phyloP scores from a whole-genome alignment of 2,888 invertebrate genomes.

The Aethes cnicana region DNA sequence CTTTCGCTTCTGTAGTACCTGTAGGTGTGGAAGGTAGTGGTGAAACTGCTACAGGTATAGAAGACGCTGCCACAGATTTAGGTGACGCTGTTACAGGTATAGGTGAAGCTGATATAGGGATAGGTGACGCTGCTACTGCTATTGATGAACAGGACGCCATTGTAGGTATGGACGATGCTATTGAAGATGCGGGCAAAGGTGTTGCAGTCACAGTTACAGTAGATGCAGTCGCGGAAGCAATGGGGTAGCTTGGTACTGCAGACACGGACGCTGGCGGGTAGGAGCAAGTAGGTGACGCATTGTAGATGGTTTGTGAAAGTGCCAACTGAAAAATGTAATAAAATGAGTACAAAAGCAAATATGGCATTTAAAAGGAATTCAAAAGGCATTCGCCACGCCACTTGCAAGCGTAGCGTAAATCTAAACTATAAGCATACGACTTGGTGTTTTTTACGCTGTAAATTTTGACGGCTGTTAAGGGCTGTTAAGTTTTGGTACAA shows the following conservation, averaged over 20 bases:
- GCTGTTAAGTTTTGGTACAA: too few relatives aligned
- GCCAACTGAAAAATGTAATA: constrained; percentile 2
- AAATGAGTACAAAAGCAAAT: too few relatives aligned
- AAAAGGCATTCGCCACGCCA: too few relatives aligned
- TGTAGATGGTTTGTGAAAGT: background rate
- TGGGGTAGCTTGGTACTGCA: background rate
- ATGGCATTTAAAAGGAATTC: too few relatives aligned
- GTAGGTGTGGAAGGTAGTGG: background rate
- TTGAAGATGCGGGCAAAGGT: background rate
- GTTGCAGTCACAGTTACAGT: background rate
- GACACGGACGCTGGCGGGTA: background rate
- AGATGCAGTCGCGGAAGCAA: background rate
- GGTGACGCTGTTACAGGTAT: background rate
- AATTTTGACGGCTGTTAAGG: too few relatives aligned
- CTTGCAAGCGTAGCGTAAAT: too few relatives aligned
- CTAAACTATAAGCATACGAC: too few relatives aligned
- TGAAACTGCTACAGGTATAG: background rate
- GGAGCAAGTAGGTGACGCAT: background rate
- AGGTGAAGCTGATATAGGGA: background rate
- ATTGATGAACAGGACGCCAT: too few relatives aligned
- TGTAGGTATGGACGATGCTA: background rate
- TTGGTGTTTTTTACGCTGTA: too few relatives aligned
- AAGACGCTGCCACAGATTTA: background rate
- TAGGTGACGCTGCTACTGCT: background rate
- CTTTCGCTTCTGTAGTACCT: background rate